Percentiles rank a stretch among this genome's conserved stretches.
These are phyloP conservation scores for Lepidocyrtoides sp. DNA, from an alignment of 2,888 invertebrate genomes.

Conservation along the genomic window DNA sequence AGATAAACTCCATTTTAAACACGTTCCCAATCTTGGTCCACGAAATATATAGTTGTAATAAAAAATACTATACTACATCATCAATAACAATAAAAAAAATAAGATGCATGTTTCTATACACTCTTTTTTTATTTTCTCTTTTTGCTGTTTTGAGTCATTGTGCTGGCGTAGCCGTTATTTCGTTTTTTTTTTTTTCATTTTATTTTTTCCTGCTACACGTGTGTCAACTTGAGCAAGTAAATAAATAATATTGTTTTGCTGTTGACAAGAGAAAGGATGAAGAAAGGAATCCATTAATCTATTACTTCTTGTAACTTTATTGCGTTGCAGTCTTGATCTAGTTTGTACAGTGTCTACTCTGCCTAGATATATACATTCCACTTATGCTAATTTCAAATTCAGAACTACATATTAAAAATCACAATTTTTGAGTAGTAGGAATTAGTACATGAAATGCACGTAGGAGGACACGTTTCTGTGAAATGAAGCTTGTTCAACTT, in stretches of 20 bases:
- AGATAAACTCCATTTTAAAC: neutral
- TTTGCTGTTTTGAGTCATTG: neutral
- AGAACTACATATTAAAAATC: neutral
- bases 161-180: neutral
- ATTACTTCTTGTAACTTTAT: neutral
- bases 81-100: too few species aligned
- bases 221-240: slow-evolving; percentile 9
- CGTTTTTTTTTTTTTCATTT: too few species aligned
- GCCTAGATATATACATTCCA: too few species aligned
- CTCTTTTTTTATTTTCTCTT: too few species aligned
- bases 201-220: neutral
- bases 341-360: neutral
- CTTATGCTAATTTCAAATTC: neutral
- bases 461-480: too few species aligned
- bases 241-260: slow-evolving; percentile 27
- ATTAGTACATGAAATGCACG: too few species aligned
- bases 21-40: too few species aligned
- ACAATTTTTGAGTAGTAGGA: neutral
- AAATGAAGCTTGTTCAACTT: too few species aligned
- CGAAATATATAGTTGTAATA: too few species aligned
- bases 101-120: too few species aligned
- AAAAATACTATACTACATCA: too few species aligned
- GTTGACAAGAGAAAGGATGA: slow-evolving; percentile 8
- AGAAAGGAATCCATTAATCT: slow-evolving; percentile 3
- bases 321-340: neutral